Percentiles rank a stretch among this genome's conserved stretches.
These are phyloP conservation scores for Lepidurus apus DNA, from an alignment of 1,140 invertebrate genomes.

Conservation along the genomic window DNA sequence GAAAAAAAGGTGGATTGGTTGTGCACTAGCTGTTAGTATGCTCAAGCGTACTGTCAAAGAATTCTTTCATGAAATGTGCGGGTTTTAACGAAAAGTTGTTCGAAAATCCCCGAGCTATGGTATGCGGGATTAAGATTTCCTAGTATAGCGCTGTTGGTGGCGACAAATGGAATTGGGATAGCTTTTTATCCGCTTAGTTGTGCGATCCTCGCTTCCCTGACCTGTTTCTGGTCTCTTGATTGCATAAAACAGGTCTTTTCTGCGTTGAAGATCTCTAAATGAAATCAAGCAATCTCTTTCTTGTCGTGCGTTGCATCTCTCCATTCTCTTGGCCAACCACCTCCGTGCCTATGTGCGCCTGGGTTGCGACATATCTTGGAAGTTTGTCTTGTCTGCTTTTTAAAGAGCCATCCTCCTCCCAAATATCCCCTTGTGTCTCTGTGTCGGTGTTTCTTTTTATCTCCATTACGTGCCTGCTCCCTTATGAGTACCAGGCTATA, in stretches of 20 bases:
- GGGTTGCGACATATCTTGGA: background rate
- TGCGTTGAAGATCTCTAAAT: background rate
- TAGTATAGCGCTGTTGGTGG: too few relatives aligned
- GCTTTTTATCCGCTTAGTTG: background rate
- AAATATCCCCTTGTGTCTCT: background rate
- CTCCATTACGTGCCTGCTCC: background rate
- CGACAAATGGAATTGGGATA: background rate
- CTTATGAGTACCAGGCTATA: slow-evolving; percentile 1
- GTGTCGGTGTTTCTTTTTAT: background rate
- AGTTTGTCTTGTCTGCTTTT: background rate
- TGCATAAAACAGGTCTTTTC: background rate
- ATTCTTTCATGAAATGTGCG: too few relatives aligned
- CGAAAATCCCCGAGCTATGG: too few relatives aligned
- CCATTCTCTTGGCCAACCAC: background rate
- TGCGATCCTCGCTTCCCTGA: background rate
- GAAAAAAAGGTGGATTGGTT: too few relatives aligned
- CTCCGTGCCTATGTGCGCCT: background rate
- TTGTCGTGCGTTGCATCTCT: background rate
- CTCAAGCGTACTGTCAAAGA: too few relatives aligned
- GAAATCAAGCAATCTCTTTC: background rate
- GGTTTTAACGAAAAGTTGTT: too few relatives aligned
- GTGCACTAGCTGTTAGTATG: too few relatives aligned
- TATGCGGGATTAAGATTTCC: too few relatives aligned
- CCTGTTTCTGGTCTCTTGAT: background rate
- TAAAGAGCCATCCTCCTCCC: background rate